phyloP scores from a whole-genome alignment of 1,140 invertebrate species.

The Agrilus planipennis region DNA sequence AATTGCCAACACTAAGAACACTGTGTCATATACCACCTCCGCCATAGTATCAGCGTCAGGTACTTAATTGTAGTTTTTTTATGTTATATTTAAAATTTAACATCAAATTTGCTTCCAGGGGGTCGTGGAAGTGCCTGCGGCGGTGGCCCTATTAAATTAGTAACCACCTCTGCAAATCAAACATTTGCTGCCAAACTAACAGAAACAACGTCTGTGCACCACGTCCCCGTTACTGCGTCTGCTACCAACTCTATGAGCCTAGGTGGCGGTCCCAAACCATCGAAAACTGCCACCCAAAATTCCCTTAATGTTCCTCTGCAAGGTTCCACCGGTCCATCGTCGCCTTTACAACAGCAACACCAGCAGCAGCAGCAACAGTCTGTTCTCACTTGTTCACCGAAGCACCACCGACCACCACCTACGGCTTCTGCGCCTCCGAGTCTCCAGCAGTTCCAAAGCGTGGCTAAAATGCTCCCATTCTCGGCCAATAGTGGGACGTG shows the following conservation, averaged over 20 bases:
- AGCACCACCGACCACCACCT: constrained; percentile 40
- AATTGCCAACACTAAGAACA: constrained; percentile 24
- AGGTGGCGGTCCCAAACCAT: constrained; percentile 2
- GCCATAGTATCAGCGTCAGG: constrained; percentile 42
- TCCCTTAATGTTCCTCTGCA: constrained; percentile 9
- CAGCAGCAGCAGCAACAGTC: constrained; percentile 9
- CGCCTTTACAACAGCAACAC: constrained; percentile 7
- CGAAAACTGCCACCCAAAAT: too few species aligned
- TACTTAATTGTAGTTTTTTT: constrained; percentile 25
- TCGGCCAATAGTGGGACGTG: not conserved
- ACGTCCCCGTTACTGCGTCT: not conserved
- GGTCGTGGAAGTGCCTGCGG: too few species aligned
- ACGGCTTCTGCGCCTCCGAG: constrained; percentile 37
- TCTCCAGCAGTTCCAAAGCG: constrained; percentile 32
- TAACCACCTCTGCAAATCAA: constrained; percentile 38
- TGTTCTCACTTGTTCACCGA: constrained; percentile 40
- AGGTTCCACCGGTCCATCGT: constrained; percentile 10
- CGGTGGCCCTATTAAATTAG: constrained; percentile 35
- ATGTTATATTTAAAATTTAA: constrained; percentile 32
- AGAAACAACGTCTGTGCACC: constrained; percentile 25
- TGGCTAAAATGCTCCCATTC: constrained; percentile 30
- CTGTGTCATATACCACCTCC: constrained; percentile 47
- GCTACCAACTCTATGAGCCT: not conserved
- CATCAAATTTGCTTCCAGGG: too few species aligned
- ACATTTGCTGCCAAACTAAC: constrained; percentile 52